These are phyloP conservation scores for Indri indri DNA, from an alignment of 2,113 vertebrate species.

Conservation along the genomic window DNA sequence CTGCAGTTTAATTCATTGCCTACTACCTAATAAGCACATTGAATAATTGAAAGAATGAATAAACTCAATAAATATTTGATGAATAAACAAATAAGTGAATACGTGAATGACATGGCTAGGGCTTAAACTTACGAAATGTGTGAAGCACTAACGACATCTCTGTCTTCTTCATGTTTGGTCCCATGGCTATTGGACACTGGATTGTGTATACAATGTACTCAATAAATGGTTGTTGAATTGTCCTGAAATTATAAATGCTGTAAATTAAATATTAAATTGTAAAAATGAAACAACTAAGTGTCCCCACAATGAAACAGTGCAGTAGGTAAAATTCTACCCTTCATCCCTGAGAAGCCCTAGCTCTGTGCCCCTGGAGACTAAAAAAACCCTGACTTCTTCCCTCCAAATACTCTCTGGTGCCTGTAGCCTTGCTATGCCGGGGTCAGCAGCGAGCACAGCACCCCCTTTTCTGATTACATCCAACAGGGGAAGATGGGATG, in stretches of 20 bases:
- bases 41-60: neutral
- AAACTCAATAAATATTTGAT: neutral
- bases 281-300: neutral
- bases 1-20: neutral
- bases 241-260: neutral
- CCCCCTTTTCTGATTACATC: neutral
- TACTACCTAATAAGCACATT: neutral
- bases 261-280: neutral
- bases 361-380: neutral
- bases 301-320: neutral
- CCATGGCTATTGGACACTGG: neutral
- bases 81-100: neutral
- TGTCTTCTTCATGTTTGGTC: neutral
- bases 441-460: no score
- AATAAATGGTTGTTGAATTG: neutral
- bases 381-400: neutral
- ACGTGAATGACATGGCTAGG: neutral
- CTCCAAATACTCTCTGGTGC: neutral
- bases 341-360: neutral
- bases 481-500: neutral
- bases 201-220: neutral
- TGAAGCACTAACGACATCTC: neutral
- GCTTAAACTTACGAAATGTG: neutral
- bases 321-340: neutral
- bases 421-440: neutral